Base-by-base conservation (phyloP, 2,888 invertebrate species). In the Agriopis aurantiaria region DNA sequence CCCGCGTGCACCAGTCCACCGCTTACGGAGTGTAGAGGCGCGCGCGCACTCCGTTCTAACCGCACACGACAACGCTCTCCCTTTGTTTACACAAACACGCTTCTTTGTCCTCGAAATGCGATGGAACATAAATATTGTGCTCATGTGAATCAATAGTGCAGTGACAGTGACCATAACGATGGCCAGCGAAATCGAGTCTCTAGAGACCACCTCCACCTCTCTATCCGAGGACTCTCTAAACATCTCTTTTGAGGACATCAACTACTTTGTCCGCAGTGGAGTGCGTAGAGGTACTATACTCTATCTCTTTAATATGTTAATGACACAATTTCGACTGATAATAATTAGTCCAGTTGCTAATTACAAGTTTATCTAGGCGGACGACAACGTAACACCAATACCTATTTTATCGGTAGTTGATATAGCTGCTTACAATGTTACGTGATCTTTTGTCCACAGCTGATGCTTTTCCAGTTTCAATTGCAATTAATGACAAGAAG, bases 161-260 rank as follows among this genome's bases (percentile, higher is more conserved):
- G 86, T 88, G 85, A 81, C 72, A 77, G 81, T 83, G 69, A 61
- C 60, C 33, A 3, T 81, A 61, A 88, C 77, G 72, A 93, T 93
- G 93, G 87, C 87, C 71, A 85, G 87, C 78, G 92, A 93, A 77
- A 85, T 88, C 10, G 91, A 91, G 69, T 90, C 92, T 8, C 85
- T 88, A 70, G 91, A 91, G 78, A 91, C 91, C 12, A 87, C 85
- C 53, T 92, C 93, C 57, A 86, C 91, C n/a, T 87, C 91, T 8
- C 77, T 88, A 9, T 83, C 87, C 3, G 93, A 93, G 76, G 92
- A 93, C 76, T 86, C 95, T 41, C 91, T 97, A 59, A 95, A 96
- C 82, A 94, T 97, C 77, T 95, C 95, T 74, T 97, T 97, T 84
- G 93, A 95, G 82, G 95, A 96, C 81, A 88, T 97, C 70, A 95